Base-by-base conservation (phyloP, 2,888 invertebrate species). In the Drosophila peninsularis region DNA sequence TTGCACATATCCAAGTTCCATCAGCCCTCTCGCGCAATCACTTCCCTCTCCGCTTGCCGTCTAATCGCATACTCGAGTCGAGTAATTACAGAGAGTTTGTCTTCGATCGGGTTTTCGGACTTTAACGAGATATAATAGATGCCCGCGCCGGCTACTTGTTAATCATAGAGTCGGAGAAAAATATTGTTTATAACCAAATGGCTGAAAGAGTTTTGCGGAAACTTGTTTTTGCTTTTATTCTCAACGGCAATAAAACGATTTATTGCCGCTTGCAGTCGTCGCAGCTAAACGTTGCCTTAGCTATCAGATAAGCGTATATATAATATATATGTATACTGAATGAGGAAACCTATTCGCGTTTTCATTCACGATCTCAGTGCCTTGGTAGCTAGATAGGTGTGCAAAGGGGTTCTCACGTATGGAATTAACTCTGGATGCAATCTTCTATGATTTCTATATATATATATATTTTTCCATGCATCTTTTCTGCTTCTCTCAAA, bases 31-130 rank as follows among this genome's bases (percentile, higher is more conserved):
- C 1, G 42, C 42, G 11, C 45, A 32, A 19, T 21, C 24, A 24
- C 14, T n/a, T 1, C 42, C 2, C 3, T 19, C 27, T 30, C 7
- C 7, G 27, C 7, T 30, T 7, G 27, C 27, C 7, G 27, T n/a
- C 24, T 62, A 60, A 60, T 60, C 1, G 21, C 32, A 47, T 11
- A 39, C 17, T 5, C 13, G 21, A 21, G n/a, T 30, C 14, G 10
- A 11, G 21, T 63, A 42, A 63, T 50, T 30, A 62, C n/a, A 62
- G 42, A 50, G 49, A 45, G 49, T 63, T 44, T 64, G 44, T 36
- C 56, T 56, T 45, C 44, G 47, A 57, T 57, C 45, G 60, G 60
- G 44, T 34, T 37, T 42, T 19, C n/a, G 37, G 63, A 45, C 58
- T 45, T 32, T 36, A 58, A 45, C 44, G 44, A 32, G 36, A 42